A percentile compares a stretch with the other conserved stretches of the same genome.
Conservation (phyloP, 2,113 vertebrate species). For the Myocastor coypus region DNA sequence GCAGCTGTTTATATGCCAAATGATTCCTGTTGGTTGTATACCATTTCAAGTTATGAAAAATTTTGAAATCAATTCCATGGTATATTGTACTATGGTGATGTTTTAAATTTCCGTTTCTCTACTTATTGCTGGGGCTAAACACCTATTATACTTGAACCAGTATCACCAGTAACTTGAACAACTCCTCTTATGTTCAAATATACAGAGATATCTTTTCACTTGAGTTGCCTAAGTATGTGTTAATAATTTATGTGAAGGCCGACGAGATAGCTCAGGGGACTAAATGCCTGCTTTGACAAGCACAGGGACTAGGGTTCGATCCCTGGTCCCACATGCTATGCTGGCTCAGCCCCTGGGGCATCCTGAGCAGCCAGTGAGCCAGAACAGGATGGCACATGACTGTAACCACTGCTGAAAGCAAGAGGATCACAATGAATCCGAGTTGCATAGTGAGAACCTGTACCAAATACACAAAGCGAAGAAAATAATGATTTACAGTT, state of each 20-base stretch:
- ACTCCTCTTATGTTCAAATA: background rate
- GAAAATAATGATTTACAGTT: background rate
- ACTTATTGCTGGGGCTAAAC: background rate
- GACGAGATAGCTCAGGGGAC: too few species aligned
- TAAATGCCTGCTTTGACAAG: too few species aligned
- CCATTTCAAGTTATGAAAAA: background rate
- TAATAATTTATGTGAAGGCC: background rate
- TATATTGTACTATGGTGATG: background rate
- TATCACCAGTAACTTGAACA: background rate
- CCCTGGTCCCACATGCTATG: too few species aligned
- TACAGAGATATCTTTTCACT: background rate
- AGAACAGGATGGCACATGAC: too few species aligned
- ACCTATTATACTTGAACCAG: background rate
- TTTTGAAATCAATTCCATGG: background rate
- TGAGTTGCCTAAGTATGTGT: background rate
- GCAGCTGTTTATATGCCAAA: background rate
- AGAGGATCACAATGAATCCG: too few species aligned
- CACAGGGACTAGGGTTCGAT: too few species aligned
- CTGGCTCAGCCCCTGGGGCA: too few species aligned
- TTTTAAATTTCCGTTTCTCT: background rate
- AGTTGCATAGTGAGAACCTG: too few species aligned
- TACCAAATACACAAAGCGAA: too few species aligned
- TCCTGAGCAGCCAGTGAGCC: too few species aligned
- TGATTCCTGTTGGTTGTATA: background rate
- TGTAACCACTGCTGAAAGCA: too few species aligned